A percentile compares a stretch with the other conserved stretches of the same genome.
These are phyloP conservation scores for Molossus molossus DNA, from an alignment of 2,797 vertebrate genomes.

Conservation along the genomic window DNA sequence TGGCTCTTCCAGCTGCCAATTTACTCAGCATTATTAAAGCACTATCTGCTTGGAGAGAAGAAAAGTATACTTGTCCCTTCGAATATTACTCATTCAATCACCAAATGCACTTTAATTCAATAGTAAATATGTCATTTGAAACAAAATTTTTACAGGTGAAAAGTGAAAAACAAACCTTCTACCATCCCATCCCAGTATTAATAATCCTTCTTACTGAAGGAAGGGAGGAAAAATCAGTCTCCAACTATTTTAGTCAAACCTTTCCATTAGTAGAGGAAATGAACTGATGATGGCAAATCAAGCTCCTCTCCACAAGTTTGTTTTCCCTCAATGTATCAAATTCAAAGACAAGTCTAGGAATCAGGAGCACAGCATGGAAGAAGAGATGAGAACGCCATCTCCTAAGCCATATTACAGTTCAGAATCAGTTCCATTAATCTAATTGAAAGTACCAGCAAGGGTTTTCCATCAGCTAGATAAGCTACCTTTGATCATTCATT, in stretches of 20 bases:
- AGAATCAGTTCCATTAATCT: conserved; percentile 57
- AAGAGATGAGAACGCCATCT: not conserved
- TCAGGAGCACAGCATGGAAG: not conserved
- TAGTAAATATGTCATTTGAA: not conserved
- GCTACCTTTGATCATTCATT: not conserved
- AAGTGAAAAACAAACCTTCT: conserved; percentile 52
- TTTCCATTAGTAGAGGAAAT: conserved; percentile 7
- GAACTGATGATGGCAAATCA: conserved; percentile 36
- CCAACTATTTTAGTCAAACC: not conserved
- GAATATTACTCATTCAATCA: conserved; percentile 3
- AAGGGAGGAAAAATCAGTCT: not conserved
- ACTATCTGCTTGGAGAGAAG: not conserved
- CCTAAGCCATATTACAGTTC: not conserved
- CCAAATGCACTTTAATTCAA: conserved; percentile 53
- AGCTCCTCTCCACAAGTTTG: not conserved
- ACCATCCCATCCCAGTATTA: not conserved
- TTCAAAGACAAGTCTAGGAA: conserved; percentile 41
- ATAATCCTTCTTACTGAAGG: not conserved
- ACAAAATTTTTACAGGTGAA: conserved; percentile 38
- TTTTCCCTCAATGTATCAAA: conserved; percentile 43
- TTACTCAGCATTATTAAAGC: conserved; percentile 24
- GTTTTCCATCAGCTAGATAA: not conserved
- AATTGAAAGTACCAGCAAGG: conserved; percentile 40
- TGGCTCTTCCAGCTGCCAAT: not conserved
- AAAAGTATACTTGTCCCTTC: not conserved